These are phyloP conservation scores for Goniozus legneri DNA, from an alignment of 1,140 invertebrate species.

Conservation along the genomic window DNA sequence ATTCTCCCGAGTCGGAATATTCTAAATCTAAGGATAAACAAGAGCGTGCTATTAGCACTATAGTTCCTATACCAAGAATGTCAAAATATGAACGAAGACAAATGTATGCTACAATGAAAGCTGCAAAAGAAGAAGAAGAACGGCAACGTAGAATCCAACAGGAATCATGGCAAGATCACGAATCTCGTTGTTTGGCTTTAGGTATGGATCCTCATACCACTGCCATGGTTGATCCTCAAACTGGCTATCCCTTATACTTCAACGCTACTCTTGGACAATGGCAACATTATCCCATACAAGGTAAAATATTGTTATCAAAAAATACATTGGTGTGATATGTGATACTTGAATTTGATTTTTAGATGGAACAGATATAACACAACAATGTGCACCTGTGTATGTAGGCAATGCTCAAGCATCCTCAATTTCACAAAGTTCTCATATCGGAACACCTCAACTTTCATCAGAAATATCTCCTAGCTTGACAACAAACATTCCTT, in stretches of 20 bases:
- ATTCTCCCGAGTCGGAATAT: conserved; percentile 46
- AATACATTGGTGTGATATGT: background rate
- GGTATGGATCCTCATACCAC: conserved; percentile 60
- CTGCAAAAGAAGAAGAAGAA: conserved; percentile 67
- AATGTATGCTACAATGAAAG: conserved; percentile 73
- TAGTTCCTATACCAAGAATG: conserved; percentile 53
- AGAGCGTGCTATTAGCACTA: conserved; percentile 40
- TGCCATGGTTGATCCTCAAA: conserved; percentile 56
- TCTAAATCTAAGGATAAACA: conserved; percentile 43
- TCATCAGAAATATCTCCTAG: conserved; percentile 28
- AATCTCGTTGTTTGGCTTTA: conserved; percentile 60
- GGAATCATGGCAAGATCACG: conserved; percentile 62
- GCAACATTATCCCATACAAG: conserved; percentile 57
- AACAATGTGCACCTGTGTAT: conserved; percentile 33
- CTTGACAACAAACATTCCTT: conserved; percentile 22
- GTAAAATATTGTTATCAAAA: conserved; percentile 16
- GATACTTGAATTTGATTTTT: too few relatives aligned
- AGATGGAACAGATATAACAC: conserved; percentile 30
- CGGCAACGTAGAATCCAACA: conserved; percentile 61
- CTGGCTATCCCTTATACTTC: conserved; percentile 59
- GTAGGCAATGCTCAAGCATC: conserved; percentile 18
- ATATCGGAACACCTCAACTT: conserved; percentile 22
- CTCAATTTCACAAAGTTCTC: conserved; percentile 21
- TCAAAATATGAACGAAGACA: conserved; percentile 71
- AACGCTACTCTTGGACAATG: conserved; percentile 62